Evolutionary conservation across 2,888 invertebrate species (phyloP), one percentile per base, ranked within the genome.

Genomic region (Empis livida): DNA sequence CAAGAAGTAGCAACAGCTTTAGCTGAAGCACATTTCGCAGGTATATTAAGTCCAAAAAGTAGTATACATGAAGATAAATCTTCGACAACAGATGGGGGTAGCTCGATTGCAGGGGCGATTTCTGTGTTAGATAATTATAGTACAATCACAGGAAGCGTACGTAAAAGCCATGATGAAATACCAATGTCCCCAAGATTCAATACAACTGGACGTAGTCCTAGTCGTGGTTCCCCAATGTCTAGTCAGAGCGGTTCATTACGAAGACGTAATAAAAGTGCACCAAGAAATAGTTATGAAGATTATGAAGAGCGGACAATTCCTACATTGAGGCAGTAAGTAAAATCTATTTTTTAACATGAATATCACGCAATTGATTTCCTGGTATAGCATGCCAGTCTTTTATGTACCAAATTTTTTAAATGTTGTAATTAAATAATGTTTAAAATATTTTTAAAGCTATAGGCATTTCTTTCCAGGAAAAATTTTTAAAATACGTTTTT

Each of bases 231-330:
- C 47, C 78, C 79, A 13, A 74, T 73, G 51, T 71, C 73, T 8
- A 74, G 72, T 42, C 60, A 65, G 15, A 68, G 68, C 49, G 78
- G 77, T 27, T 84, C 76, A 39, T 74, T 71, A 48, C 75, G 75
- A 67, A 70, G 84, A 61, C 66, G 79, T 46, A 78, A 79, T 53
- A 82, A 82, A 61, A 82, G 82, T 48, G 81, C 80, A 2, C 71
- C 71, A 4, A 70, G 78, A 14, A 78, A 82, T 13, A 86, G 84
- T 5, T 90, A 86, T 58, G 88, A 89, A 63, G 87, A 86, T 55
- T 91, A 91, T 57, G 92, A 92, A 61, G 91, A 92, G 57, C 74
- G 89, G 47, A 77, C 87, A 1, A 74, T 92, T 50, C 91, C 91
- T 10, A 85, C 89, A 35, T 71, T 89, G 45, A 79, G 89, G 67